Conservation (phyloP, 92 coral and sea anemone genomes). For the Siderastrea siderea region DNA sequence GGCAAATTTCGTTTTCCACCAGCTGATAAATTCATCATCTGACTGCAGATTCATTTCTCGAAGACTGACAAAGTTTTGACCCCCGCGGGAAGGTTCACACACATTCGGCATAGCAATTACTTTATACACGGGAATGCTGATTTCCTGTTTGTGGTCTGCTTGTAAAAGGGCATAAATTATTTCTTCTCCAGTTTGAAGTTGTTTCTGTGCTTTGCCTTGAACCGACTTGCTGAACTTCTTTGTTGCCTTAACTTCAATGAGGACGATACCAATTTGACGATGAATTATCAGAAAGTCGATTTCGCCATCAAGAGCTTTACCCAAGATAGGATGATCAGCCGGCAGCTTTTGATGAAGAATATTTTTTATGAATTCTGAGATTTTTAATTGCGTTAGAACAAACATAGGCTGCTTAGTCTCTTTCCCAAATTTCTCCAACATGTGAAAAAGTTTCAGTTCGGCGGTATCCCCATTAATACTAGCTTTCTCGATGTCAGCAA, state of each 20-base stretch:
- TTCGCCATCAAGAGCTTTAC: not conserved
- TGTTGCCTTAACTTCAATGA: slow-evolving; percentile 20
- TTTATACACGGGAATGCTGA: slow-evolving; percentile 4
- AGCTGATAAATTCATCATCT: not conserved
- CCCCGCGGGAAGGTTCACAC: not conserved
- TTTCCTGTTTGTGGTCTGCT: not conserved
- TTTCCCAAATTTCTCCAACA: slow-evolving; percentile 24
- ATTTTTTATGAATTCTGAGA: slow-evolving; percentile 1
- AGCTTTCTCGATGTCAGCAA: slow-evolving; percentile 10
- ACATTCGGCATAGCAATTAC: slow-evolving; percentile 41
- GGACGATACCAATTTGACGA: slow-evolving; percentile 31
- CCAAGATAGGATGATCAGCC: slow-evolving; percentile 9
- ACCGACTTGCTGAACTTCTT: not conserved
- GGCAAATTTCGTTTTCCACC: slow-evolving; percentile 16
- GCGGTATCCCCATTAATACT: slow-evolving; percentile 9
- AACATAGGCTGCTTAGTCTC: slow-evolving; percentile 39
- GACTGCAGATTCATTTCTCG: not conserved
- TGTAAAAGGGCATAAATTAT: slow-evolving; percentile 22
- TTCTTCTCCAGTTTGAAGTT: slow-evolving; percentile 6
- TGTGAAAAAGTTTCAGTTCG: slow-evolving; percentile 19
- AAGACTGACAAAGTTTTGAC: slow-evolving; percentile 5
- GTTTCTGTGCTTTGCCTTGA: slow-evolving; percentile 14
- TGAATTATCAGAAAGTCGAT: slow-evolving; percentile 34
- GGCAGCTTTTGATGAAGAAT: slow-evolving; percentile 10
- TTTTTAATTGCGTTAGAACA: slow-evolving; percentile 19